A percentile compares a stretch with the other conserved stretches of the same genome.
Conservation (phyloP, 1,140 invertebrate species). For the Macrostomum lignano region DNA sequence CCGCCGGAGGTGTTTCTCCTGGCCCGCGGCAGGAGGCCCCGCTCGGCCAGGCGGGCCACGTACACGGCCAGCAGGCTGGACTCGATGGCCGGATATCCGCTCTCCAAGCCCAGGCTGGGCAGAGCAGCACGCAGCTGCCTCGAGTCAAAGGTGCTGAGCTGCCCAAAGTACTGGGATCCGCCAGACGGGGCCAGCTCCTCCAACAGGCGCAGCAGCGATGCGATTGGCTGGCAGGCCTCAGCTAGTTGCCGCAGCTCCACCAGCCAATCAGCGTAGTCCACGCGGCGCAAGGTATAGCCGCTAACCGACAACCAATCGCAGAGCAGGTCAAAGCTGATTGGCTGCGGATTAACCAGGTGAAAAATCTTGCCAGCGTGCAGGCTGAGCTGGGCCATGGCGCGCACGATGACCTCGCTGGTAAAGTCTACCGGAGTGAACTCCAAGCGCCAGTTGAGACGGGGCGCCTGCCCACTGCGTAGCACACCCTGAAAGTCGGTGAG, state of each 20-base stretch:
- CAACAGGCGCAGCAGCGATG: not conserved
- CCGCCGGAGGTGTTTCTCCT: no score
- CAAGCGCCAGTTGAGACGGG: conserved; percentile 29
- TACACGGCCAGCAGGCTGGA: not conserved
- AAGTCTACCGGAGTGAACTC: conserved; percentile 33
- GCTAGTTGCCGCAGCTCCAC: not conserved
- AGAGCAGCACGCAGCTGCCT: no score
- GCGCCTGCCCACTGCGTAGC: no score
- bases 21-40: no score
- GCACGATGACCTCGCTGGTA: conserved; percentile 24
- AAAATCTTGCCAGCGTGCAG: conserved; percentile 25
- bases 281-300: not conserved
- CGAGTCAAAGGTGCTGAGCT: not conserved
- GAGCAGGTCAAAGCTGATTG: conserved; percentile 6
- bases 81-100: not conserved
- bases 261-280: not conserved
- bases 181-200: not conserved
- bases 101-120: no score
- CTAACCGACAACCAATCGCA: not conserved
- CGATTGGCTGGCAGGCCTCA: not conserved
- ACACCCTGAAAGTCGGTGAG: no score
- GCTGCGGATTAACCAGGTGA: conserved; percentile 24
- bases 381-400: conserved; percentile 17
- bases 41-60: not conserved
- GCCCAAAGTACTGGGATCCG: not conserved